phyloP scores from a whole-genome alignment of 37 sponge, comb jelly and placozoan genomes.

The Eunapius fragilis region DNA sequence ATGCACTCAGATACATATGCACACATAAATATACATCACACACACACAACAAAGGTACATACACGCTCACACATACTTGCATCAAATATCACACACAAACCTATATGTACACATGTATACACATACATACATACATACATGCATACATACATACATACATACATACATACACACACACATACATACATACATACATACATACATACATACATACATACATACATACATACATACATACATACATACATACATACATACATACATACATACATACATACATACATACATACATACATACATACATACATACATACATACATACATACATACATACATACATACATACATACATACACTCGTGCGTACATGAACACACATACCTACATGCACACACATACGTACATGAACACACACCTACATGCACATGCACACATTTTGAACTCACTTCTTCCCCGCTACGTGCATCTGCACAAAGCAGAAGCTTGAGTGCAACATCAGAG shows the following conservation, averaged over 20 bases:
- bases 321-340: background rate
- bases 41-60: too few species aligned
- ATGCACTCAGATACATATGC: too few species aligned
- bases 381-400: background rate
- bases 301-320: background rate
- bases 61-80: too few species aligned
- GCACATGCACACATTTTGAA: background rate
- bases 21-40: too few species aligned
- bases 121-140: background rate
- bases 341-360: background rate
- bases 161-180: too few species aligned
- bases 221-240: too few species aligned
- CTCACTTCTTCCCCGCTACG: conserved; percentile 64
- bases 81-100: background rate
- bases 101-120: background rate
- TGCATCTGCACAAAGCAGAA: conserved; percentile 69
- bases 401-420: too few species aligned
- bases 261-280: too few species aligned
- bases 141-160: background rate
- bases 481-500: conserved; percentile 60
- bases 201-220: too few species aligned
- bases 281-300: background rate
- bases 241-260: too few species aligned
- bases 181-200: too few species aligned
- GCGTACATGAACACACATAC: background rate